Evolutionary conservation across 2,113 vertebrate species (phyloP).

Genomic region (Chloropsis cyanopogon): DNA sequence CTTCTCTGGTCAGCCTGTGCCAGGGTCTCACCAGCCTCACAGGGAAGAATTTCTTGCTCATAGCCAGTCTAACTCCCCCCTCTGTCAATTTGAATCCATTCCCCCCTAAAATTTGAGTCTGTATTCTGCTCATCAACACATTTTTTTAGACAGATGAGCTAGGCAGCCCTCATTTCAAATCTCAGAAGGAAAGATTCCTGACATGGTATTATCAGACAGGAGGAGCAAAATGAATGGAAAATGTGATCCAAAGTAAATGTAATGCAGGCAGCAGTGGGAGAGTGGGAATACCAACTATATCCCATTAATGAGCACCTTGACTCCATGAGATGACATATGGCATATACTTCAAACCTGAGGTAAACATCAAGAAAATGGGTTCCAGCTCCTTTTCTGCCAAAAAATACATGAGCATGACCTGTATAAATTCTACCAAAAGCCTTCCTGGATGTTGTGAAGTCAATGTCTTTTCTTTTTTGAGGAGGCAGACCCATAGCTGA

Average conservation of each 20-base stretch:
- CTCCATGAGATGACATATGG: neutral
- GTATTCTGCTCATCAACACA: neutral
- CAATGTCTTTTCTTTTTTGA: neutral
- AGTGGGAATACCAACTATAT: neutral
- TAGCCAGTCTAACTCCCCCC: accelerated
- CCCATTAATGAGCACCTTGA: neutral
- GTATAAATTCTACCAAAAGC: neutral
- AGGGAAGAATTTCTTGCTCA: neutral
- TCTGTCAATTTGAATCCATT: neutral
- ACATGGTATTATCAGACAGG: neutral
- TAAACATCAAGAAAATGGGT: neutral
- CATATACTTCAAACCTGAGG: neutral
- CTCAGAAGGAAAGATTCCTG: neutral
- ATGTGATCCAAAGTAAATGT: slow-evolving; percentile 4
- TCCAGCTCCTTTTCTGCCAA: neutral
- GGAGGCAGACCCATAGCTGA: neutral
- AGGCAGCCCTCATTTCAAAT: neutral
- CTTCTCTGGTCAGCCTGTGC: neutral
- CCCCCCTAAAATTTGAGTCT: neutral
- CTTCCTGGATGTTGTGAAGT: neutral
- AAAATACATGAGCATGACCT: neutral
- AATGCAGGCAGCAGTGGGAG: neutral
- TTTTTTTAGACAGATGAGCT: neutral
- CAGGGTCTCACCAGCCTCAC: neutral
- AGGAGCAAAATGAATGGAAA: slow-evolving; percentile 8